Evolutionary conservation across 2,113 vertebrate species (phyloP).

Genomic region (Pygoscelis antarcticus): DNA sequence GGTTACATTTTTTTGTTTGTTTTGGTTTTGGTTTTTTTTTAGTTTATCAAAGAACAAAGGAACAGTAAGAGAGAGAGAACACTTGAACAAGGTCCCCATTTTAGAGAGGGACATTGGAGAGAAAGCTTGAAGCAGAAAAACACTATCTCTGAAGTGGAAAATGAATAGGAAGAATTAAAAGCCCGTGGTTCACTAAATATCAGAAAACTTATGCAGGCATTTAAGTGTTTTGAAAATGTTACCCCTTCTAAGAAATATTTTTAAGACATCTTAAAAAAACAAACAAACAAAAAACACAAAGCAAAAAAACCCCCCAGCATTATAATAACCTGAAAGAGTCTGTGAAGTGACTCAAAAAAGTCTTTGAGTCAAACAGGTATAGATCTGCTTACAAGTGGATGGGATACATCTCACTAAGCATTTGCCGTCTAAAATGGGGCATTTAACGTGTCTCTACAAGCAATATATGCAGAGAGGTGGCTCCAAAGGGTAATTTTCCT

Average conservation of each 20-base stretch:
- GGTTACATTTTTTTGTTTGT: background rate
- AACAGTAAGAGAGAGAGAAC: background rate
- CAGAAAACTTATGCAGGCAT: background rate
- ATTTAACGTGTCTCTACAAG: background rate
- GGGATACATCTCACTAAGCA: background rate
- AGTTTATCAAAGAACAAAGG: background rate
- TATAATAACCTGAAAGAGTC: background rate
- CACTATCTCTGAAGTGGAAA: background rate
- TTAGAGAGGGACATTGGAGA: background rate
- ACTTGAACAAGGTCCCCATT: background rate
- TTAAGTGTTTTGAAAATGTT: background rate
- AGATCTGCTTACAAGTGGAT: background rate
- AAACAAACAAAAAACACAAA: background rate
- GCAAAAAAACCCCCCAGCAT: accelerated
- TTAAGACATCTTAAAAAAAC: background rate
- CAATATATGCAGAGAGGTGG: background rate
- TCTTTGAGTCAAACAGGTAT: background rate
- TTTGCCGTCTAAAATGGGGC: background rate
- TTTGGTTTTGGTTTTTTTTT: background rate
- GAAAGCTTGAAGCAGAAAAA: background rate
- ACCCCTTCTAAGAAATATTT: background rate
- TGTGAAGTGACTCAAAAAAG: background rate
- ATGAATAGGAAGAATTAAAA: background rate
- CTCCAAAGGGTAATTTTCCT: background rate
- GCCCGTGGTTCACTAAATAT: background rate